These are phyloP conservation scores for Triplophysa yarkandensis DNA, from an alignment of 2,797 vertebrate genomes.

Conservation along the genomic window DNA sequence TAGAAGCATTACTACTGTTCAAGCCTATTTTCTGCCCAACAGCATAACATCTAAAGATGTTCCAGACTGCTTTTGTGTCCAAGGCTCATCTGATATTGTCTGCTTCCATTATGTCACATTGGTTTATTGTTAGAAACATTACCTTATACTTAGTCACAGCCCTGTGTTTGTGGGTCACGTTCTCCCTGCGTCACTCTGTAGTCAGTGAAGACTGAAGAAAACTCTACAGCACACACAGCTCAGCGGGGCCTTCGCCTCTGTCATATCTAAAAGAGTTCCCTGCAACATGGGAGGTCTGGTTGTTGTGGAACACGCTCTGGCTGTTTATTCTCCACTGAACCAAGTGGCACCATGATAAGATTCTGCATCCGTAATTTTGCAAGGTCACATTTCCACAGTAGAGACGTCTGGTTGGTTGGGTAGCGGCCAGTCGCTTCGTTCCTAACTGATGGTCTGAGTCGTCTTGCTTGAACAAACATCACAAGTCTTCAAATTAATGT, in stretches of 20 bases:
- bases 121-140: conserved; percentile 35
- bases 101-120: conserved; percentile 22
- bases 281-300: conserved; percentile 8
- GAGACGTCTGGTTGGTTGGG: conserved; percentile 50
- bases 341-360: conserved; percentile 48
- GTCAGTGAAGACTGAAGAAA: conserved; percentile 2
- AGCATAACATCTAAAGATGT: neutral
- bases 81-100: conserved; percentile 36
- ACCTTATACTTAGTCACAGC: conserved; percentile 47
- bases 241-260: conserved; percentile 31
- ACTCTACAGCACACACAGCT: conserved; percentile 27
- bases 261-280: conserved; percentile 26
- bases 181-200: conserved; percentile 15
- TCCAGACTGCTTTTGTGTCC: conserved; percentile 19
- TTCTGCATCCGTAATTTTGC: conserved; percentile 43
- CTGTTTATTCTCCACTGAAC: conserved; percentile 51
- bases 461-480: conserved; percentile 55
- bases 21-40: conserved; percentile 14
- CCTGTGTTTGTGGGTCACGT: conserved; percentile 38
- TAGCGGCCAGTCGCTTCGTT: conserved; percentile 51
- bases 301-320: conserved; percentile 40
- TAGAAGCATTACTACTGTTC: neutral
- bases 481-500: conserved; percentile 56
- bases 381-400: conserved; percentile 50
- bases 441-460: conserved; percentile 49